These are phyloP conservation scores for Melitaea athalia DNA, from an alignment of 2,888 invertebrate genomes.

Conservation along the genomic window DNA sequence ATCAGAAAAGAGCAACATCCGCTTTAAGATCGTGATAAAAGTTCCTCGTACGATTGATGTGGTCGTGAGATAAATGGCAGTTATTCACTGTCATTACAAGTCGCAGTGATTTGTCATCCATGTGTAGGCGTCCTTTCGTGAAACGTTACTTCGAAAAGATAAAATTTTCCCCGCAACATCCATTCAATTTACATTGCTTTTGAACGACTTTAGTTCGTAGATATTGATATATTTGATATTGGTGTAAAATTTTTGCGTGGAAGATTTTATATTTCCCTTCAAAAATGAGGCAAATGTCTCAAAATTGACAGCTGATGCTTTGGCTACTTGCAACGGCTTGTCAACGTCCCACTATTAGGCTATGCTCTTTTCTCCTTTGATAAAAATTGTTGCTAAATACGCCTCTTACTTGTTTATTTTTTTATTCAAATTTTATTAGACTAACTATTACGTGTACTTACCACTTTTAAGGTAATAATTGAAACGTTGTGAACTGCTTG, in stretches of 20 bases:
- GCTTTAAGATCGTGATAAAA: constrained; percentile 8
- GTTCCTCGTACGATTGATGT: constrained; percentile 1
- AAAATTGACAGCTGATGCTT: background rate
- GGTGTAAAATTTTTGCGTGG: background rate
- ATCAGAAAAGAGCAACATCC: constrained; percentile 5
- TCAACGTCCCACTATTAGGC: too few relatives aligned
- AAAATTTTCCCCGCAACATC: constrained; percentile 67
- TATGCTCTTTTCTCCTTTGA: too few relatives aligned
- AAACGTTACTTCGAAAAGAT: constrained; percentile 44
- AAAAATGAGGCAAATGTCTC: background rate
- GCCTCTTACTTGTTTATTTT: too few relatives aligned
- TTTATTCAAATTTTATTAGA: too few relatives aligned
- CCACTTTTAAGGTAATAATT: too few relatives aligned
- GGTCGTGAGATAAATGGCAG: constrained; percentile 14
- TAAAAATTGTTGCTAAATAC: too few relatives aligned
- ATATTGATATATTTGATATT: constrained; percentile 3
- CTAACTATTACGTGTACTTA: too few relatives aligned
- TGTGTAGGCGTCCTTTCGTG: constrained; percentile 24
- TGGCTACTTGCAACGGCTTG: too few relatives aligned
- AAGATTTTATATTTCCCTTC: background rate
- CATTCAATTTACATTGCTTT: constrained; percentile 68
- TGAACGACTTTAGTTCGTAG: constrained; percentile 58
- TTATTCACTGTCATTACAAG: constrained; percentile 21
- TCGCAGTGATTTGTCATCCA: constrained; percentile 26
- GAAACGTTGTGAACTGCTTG: too few relatives aligned